Base-by-base conservation (phyloP, 2,888 invertebrate species). In the Autographa gamma region DNA sequence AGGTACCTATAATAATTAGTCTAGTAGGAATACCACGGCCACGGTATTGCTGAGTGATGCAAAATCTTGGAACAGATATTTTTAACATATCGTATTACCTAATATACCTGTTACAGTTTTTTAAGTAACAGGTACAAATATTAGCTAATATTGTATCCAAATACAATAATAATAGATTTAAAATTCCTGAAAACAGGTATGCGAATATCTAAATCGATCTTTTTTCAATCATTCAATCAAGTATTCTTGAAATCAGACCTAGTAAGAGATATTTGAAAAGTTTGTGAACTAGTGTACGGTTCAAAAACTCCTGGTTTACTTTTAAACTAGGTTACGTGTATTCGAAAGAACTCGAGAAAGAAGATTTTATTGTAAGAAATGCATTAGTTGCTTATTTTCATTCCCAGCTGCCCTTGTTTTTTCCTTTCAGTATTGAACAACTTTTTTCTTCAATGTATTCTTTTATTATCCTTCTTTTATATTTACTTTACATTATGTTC, bases 1-100 rank as follows among this genome's bases (percentile, higher is more conserved):
- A 71, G 63, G 19, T 74, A 76, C 73, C 74, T 68, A 79, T 73
- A 69, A 76, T 38, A 54, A 38, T n/a, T 32, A 65, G 4, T 38
- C 34, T 8, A 8, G 38, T 64, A 18, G 1, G 54, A n/a, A 8
- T 41, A 38, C 3, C 59, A 34, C 14, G 58, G 31, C 3, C 59
- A 34, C 14, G 58, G 31, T 60, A 34, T 43, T 19, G 11, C 16
- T 43, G 25, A 14, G 13, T 25, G 41, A 14, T 4, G 54, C 18
- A 25, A 19, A 54, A 18, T 13, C 3, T 18, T 13, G 41, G 41
- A 41, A 41, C 41, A 41, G 41, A 13, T 41, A 41, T 41, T 13
- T 41, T 41, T 41, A 41, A 13, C 41, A 25, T 1, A 41, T 11
- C n/a, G 1, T 41, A 41, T 1, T 13, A 0, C 11, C 13, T 13